Evolutionary conservation across 2,888 invertebrate genomes (phyloP).

Genomic region (Arge pagana): DNA sequence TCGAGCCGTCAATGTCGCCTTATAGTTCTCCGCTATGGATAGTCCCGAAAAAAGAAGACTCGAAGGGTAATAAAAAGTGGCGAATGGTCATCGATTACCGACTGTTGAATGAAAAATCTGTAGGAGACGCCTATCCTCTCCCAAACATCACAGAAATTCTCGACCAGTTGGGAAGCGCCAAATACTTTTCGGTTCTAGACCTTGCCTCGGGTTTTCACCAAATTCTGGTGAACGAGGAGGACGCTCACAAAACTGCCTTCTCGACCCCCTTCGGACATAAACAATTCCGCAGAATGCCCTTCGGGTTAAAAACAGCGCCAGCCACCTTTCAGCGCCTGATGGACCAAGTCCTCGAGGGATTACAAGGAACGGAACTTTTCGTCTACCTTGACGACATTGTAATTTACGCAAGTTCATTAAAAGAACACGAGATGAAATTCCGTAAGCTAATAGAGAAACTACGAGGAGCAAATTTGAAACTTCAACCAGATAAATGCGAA

Average conservation of each 20-base stretch:
- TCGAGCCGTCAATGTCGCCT: constrained; percentile 1
- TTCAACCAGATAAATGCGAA: background rate
- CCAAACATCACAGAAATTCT: background rate
- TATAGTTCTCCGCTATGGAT: constrained; percentile 20
- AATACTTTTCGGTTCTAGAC: constrained; percentile 4
- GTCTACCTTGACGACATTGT: constrained; percentile 1
- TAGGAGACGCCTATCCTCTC: background rate
- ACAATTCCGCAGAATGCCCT: background rate
- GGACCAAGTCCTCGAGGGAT: background rate
- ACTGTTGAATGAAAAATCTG: background rate
- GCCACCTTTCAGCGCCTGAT: background rate
- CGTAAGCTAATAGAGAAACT: background rate
- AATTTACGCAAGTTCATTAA: background rate
- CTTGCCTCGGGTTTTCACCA: background rate
- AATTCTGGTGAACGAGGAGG: background rate
- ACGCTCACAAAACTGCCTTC: background rate
- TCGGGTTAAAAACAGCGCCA: background rate
- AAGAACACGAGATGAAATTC: background rate
- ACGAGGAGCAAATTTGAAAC: background rate
- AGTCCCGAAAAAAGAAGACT: constrained; percentile 17
- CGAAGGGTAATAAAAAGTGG: constrained; percentile 14
- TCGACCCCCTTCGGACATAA: background rate
- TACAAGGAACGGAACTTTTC: background rate
- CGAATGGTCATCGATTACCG: constrained; percentile 7
- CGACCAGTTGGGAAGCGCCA: background rate